phyloP scores from a whole-genome alignment of 2,888 invertebrate species.

The Tromatobia lineatoria region DNA sequence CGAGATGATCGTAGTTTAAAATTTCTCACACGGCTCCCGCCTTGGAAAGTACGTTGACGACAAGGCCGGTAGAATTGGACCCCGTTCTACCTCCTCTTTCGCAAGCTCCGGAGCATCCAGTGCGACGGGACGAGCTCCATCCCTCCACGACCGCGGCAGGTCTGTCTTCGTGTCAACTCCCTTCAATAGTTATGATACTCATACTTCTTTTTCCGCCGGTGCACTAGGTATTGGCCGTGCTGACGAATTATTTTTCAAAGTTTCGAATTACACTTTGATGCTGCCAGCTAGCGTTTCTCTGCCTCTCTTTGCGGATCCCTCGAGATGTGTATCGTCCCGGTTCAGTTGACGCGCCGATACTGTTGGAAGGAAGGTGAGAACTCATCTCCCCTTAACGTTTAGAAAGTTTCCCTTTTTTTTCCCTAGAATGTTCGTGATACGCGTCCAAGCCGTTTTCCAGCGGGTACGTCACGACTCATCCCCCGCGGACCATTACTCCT shows the following conservation, averaged over 20 bases:
- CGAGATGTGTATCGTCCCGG: constrained; percentile 47
- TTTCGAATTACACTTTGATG: constrained; percentile 74
- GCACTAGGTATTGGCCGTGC: constrained; percentile 65
- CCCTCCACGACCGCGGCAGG: constrained; percentile 33
- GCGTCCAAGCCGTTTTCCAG: constrained; percentile 20
- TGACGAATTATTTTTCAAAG: constrained; percentile 82
- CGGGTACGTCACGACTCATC: constrained; percentile 57
- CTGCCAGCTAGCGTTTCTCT: constrained; percentile 48
- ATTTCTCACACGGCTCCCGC: constrained; percentile 82
- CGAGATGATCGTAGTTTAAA: constrained; percentile 84
- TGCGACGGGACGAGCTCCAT: constrained; percentile 58
- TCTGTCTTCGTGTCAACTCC: constrained; percentile 43
- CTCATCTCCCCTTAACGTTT: constrained; percentile 65
- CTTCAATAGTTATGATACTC: constrained; percentile 25
- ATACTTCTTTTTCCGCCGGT: background rate
- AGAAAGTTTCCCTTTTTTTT: constrained; percentile 48
- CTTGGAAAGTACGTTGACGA: constrained; percentile 80
- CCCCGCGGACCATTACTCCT: constrained; percentile 38
- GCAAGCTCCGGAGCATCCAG: constrained; percentile 42
- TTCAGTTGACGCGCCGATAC: constrained; percentile 44
- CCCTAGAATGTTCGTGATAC: background rate
- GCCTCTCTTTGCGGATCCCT: constrained; percentile 33
- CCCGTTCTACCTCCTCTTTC: constrained; percentile 31
- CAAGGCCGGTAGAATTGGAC: constrained; percentile 71
- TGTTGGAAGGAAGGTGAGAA: constrained; percentile 52